Evolutionary conservation across 2,113 vertebrate genomes (phyloP).

Genomic region (Oncorhynchus masou): DNA sequence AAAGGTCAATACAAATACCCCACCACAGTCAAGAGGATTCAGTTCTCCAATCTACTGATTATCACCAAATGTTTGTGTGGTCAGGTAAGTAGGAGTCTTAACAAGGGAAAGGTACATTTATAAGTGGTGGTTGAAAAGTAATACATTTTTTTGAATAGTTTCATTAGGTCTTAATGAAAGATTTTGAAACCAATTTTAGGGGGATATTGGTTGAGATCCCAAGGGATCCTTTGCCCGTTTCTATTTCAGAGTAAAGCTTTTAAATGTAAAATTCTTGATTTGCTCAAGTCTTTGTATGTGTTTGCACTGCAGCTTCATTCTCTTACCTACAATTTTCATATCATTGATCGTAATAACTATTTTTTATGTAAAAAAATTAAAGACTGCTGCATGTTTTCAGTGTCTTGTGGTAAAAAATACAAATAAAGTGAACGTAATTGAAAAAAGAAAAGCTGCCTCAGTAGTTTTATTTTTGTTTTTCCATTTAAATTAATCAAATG

Average conservation of each 20-base stretch:
- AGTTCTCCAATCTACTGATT: background rate
- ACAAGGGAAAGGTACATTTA: slow-evolving; percentile 56
- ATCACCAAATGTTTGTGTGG: slow-evolving; percentile 25
- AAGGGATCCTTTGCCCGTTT: slow-evolving; percentile 35
- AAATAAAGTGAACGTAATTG: slow-evolving; percentile 54
- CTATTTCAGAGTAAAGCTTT: slow-evolving; percentile 51
- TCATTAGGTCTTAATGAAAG: slow-evolving; percentile 57
- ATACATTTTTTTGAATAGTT: slow-evolving; percentile 50
- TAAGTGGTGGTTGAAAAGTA: slow-evolving; percentile 33
- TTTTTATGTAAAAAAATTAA: background rate
- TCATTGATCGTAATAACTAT: background rate
- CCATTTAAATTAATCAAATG: background rate
- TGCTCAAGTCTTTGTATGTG: background rate
- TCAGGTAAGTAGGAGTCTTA: slow-evolving; percentile 51
- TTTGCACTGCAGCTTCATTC: background rate
- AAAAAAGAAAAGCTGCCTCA: slow-evolving; percentile 30
- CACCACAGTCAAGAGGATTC: slow-evolving; percentile 27
- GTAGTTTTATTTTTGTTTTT: slow-evolving; percentile 18
- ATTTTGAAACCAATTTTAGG: slow-evolving; percentile 59
- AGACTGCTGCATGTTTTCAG: background rate
- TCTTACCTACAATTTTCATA: background rate
- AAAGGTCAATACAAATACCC: slow-evolving; percentile 26
- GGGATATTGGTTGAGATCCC: slow-evolving; percentile 56
- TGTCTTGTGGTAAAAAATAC: slow-evolving; percentile 22
- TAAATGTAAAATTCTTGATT: background rate